Evolutionary conservation across 2,888 invertebrate genomes (phyloP), one percentile per base, ranked within the genome.

Genomic region (Spilarctia lutea): DNA sequence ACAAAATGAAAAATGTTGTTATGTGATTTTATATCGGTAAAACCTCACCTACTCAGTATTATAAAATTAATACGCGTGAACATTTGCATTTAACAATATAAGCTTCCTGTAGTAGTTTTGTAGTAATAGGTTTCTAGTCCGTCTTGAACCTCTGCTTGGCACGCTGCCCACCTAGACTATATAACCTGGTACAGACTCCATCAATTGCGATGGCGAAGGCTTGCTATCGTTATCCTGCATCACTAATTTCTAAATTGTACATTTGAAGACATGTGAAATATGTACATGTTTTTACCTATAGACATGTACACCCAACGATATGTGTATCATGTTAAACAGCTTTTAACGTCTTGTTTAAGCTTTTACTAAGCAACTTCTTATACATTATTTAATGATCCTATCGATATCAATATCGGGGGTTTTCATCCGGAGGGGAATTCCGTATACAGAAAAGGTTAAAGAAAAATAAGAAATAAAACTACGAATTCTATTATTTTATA

Each of bases 181-280:
- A 78, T 83, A 81, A 75, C 83, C 85, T 77, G 75, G 70, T 76
- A 79, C 73, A 35, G 65, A 78, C 76, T 84, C 79, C 76, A 84
- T 84, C 86, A 84, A 85, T 84, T 84, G 65, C 45, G 75, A 77
- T 74, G 78, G 86, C 82, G 74, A 78, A 84, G 82, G 79, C 83
- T 84, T 82, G 82, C 82, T 74, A 72, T 75, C 82, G 78, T 74
- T 81, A 85, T 85, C 77, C 74, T 11, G 76, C 83, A 77, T 78
- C 77, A 74, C 77, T 80, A 81, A 83, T 84, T 81, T 78, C 33
- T 63, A 35, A 24, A 6, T 18, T 39, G 45, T 16, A 63, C 11
- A 7, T 0, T 39, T 39, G 27, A 24, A 33, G 2, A 11, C 11
- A 27, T 20, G 6, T 24, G 30, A 6, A 2, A 24, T 6, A 52